phyloP scores from a whole-genome alignment of 2,113 vertebrate species.

The Oryzias javanicus region DNA sequence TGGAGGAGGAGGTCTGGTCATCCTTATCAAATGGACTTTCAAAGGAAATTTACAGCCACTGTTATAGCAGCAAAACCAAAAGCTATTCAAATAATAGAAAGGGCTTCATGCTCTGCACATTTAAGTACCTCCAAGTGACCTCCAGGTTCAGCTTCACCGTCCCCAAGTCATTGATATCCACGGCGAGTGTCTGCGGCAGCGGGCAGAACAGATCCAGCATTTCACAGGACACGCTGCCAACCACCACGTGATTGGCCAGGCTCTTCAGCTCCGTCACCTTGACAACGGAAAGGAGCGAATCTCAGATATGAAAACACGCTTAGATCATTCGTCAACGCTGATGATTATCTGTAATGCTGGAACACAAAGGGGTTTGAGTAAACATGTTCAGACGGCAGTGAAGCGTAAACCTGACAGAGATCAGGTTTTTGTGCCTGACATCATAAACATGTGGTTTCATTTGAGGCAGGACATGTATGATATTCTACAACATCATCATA shows the following conservation, averaged over 20 bases:
- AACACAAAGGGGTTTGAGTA: background rate
- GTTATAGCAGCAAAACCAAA: background rate
- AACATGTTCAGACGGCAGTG: background rate
- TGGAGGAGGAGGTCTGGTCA: slow-evolving; percentile 87
- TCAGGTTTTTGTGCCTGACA: no score
- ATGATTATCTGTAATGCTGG: background rate
- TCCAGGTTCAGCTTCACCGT: slow-evolving; percentile 97
- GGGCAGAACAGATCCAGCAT: slow-evolving; percentile 96
- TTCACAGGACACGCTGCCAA: slow-evolving; percentile 96
- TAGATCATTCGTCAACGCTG: background rate
- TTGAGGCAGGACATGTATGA: no score
- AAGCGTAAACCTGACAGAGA: no score
- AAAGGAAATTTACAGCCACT: background rate
- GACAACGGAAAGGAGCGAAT: slow-evolving; percentile 39
- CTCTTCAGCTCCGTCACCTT: slow-evolving; percentile 97
- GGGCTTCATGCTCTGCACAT: background rate
- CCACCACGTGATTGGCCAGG: slow-evolving; percentile 94
- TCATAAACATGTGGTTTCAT: no score
- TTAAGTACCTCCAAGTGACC: slow-evolving; percentile 92
- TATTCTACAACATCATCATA: no score
- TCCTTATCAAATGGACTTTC: slow-evolving; percentile 96
- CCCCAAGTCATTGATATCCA: slow-evolving; percentile 97
- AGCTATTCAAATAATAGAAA: background rate
- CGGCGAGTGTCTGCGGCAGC: slow-evolving; percentile 93
- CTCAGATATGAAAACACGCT: slow-evolving; percentile 3